phyloP scores from a whole-genome alignment of 1,140 invertebrate genomes.

The Drosophila serrata region DNA sequence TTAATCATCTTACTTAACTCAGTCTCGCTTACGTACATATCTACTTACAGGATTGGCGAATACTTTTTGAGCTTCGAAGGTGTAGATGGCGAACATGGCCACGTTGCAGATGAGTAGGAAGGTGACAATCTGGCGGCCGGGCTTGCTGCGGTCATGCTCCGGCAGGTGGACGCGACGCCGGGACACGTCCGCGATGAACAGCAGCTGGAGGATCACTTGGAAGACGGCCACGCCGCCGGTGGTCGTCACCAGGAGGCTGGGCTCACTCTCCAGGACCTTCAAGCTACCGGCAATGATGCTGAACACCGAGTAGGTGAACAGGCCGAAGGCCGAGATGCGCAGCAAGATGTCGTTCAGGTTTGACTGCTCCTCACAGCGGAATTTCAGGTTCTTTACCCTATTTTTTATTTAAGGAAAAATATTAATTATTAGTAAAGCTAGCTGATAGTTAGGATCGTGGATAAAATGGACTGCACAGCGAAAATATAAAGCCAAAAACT shows the following conservation, averaged over 20 bases:
- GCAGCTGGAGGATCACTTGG: conserved; percentile 95
- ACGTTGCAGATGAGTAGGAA: conserved; percentile 98
- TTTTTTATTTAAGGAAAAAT: neutral
- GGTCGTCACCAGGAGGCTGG: conserved; percentile 95
- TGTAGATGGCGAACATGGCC: conserved; percentile 98
- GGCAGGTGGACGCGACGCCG: conserved; percentile 95
- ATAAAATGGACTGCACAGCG: neutral
- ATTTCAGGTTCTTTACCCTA: conserved; percentile 94
- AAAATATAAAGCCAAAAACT: neutral
- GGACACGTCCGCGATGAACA: conserved; percentile 98
- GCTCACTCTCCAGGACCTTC: conserved; percentile 93
- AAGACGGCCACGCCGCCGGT: conserved; percentile 94
- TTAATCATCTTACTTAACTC: conserved; percentile 83
- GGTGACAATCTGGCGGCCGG: conserved; percentile 97
- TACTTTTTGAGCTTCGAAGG: conserved; percentile 97
- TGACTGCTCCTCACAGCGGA: conserved; percentile 94
- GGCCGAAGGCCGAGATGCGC: conserved; percentile 95
- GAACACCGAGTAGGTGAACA: conserved; percentile 96
- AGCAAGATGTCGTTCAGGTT: conserved; percentile 96
- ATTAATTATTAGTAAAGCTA: neutral
- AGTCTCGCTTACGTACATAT: conserved; percentile 85
- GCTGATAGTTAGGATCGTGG: neutral
- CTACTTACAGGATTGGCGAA: conserved; percentile 93
- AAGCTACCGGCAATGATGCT: conserved; percentile 96
- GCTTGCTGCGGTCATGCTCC: conserved; percentile 96